Evolutionary conservation across 2,113 vertebrate species (phyloP), one percentile per base, ranked within the genome.

Genomic region (Hypocryptadius cinnamomeus): DNA sequence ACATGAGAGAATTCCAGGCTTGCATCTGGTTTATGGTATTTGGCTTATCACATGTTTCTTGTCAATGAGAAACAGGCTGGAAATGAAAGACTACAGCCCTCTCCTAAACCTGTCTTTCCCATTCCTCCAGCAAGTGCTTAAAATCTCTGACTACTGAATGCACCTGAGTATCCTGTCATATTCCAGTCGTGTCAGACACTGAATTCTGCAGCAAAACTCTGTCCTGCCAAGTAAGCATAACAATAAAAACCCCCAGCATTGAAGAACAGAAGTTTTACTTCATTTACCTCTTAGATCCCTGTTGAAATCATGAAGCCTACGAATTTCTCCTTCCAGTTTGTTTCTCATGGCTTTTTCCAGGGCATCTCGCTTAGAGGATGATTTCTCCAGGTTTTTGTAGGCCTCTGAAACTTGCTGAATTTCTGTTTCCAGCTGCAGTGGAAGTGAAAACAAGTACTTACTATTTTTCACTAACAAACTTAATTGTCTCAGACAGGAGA

Each of bases 271-370:
- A 89, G 30, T 68, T 94, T 69, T 83, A 74, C 24, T 92, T 71
- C n/a, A 53, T 85, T 98, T 95, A 99, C 99, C 99, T 99, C 99
- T 96, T 33, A 99, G 98, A 95, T 99, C 99, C 50, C 99, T 98
- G 98, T 99, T 99, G 97, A 99, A 99, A 97, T 99, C 99, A 30
- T 99, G 99, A 91, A 99, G 98, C 68, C 99, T 98, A 13, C 99
- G 98, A 92, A 99, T 99, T 96, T 99, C 99, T 66, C 99, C 98
- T 97, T 99, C 99, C 81, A 99, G 97, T 94, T 99, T 99, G 96
- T 98, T 99, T 93, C 99, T 98, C 99, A 99, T 99, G 73, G 99
- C 99, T 95, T 99, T 99, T 96, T 99, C 99, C 96, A 99, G 97
- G 44, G 98, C 94, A 84, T 99, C 99, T 90, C 99, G 97, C 97